phyloP scores from a whole-genome alignment of 2,797 vertebrate species.

The Urocyon cinereoargenteus region DNA sequence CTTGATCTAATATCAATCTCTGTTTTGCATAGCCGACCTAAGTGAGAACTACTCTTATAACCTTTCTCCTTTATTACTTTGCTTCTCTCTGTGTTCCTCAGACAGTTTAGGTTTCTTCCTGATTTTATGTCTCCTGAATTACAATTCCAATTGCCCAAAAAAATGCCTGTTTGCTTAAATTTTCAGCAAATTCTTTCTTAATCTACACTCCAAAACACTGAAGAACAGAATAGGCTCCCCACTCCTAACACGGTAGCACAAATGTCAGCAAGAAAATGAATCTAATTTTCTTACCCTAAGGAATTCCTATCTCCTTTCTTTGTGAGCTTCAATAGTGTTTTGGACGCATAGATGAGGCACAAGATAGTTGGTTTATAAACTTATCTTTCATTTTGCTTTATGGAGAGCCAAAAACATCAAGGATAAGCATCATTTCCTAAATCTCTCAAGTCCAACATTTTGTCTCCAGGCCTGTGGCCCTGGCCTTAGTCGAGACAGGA shows the following conservation, averaged over 20 bases:
- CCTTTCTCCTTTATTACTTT: neutral
- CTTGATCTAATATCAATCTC: neutral
- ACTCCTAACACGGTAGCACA: neutral
- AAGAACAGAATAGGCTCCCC: neutral
- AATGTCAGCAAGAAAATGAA: neutral
- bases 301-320: neutral
- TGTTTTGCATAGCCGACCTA: neutral
- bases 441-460: neutral
- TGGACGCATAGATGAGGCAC: neutral
- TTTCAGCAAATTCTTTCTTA: neutral
- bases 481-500: neutral
- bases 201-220: neutral
- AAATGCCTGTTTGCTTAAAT: neutral
- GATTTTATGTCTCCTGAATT: neutral
- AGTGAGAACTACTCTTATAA: neutral
- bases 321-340: neutral
- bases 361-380: neutral
- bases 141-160: neutral
- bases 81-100: neutral
- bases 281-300: neutral
- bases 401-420: neutral
- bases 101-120: neutral
- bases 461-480: neutral
- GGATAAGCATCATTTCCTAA: neutral
- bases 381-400: neutral